phyloP scores from a whole-genome alignment of 2,888 invertebrate genomes.

The Oscheius sp. region DNA sequence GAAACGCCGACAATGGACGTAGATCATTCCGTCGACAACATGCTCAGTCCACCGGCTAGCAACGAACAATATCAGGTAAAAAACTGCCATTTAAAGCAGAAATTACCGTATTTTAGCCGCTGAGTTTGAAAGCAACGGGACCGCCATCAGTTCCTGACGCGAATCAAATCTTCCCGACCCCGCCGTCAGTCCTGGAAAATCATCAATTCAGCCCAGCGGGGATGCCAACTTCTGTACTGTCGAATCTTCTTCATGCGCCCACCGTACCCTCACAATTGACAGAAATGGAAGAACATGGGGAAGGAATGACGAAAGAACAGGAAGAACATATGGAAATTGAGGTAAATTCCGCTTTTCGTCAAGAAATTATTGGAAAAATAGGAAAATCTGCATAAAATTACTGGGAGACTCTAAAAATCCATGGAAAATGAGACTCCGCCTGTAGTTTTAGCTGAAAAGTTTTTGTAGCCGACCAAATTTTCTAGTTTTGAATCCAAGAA shows the following conservation, averaged over 20 bases:
- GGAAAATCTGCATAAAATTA: too few species aligned
- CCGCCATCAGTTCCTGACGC: slow-evolving; percentile 53
- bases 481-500: too few species aligned
- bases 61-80: slow-evolving; percentile 46
- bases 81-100: not conserved
- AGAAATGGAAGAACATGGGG: not conserved
- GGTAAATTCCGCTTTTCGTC: too few species aligned
- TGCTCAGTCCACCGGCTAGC: slow-evolving; percentile 71
- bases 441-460: too few species aligned
- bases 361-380: too few species aligned
- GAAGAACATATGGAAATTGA: not conserved
- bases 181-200: slow-evolving; percentile 62
- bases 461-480: too few species aligned
- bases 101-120: not conserved
- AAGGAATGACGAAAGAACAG: not conserved
- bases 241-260: slow-evolving; percentile 8
- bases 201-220: slow-evolving; percentile 47
- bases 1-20: slow-evolving; percentile 27
- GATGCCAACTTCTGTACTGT: slow-evolving; percentile 16
- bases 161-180: slow-evolving; percentile 71
- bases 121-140: slow-evolving; percentile 14
- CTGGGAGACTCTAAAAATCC: too few species aligned
- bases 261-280: slow-evolving; percentile 4
- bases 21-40: slow-evolving; percentile 34
- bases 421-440: too few species aligned